Base-by-base conservation (phyloP, 2,888 invertebrate species). In the Andrena marginata region DNA sequence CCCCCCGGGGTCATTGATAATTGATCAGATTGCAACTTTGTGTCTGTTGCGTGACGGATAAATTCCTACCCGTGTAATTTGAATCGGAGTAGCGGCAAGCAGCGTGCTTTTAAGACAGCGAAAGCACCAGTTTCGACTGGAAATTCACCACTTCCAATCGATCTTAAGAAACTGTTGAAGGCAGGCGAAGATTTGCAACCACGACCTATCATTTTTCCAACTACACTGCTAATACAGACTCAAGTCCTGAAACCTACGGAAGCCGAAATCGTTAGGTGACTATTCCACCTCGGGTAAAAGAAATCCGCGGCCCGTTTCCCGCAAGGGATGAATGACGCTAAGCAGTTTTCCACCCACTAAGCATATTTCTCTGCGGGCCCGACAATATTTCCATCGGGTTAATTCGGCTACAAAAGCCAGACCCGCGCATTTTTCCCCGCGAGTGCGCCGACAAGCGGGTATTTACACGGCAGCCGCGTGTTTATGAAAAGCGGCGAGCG, bases 401-500 rank as follows among this genome's bases (percentile, higher is more conserved):
- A 70, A 75, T 82, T 75, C 81, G 10, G 7, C 35, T 31, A 23
- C 33, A 54, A 65, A 63, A 35, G 29, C n/a, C 49, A 2, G 23
- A 6, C 7, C 10, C 16, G 8, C 69, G 51, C 0, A 42, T 80
- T 81, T 68, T 59, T 51, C 31, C 13, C 16, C n/a, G 0, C 13
- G 23, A 6, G 13, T 31, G 20, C 20, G 20, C 2, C 10, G 65
- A 8, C 35, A 10, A 49, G 8, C 59, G 31, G 76, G 33, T 74
- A 85, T 87, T 80, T 82, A 76, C 80, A 71, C 54, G 60, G 42
- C 42, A 67, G 71, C 62, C 77, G 48, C 59, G 78, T 82, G 79
- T 84, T 85, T 87, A 74, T 76, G 80, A 80, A 75, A 80, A 70
- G 75, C 85, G 82, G 76, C 56, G 67, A 26, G 33, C 31, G 23